These are phyloP conservation scores for Pygoscelis antarcticus DNA, from an alignment of 2,113 vertebrate genomes.

Conservation along the genomic window DNA sequence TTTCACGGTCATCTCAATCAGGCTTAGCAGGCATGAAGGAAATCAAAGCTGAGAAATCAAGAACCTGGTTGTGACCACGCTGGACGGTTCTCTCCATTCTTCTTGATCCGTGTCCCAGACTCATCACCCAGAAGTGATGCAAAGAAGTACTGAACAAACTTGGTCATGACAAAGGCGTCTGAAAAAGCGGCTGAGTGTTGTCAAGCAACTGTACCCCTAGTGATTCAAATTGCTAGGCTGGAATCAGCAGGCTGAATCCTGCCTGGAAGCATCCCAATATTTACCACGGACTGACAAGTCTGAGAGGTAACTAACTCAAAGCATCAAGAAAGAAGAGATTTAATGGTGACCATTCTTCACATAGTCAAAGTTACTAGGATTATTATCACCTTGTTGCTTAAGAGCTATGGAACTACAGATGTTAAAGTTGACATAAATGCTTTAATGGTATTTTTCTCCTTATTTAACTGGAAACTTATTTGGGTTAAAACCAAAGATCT, in stretches of 20 bases:
- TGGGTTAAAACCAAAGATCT: background rate
- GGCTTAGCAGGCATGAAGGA: background rate
- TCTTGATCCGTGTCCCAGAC: background rate
- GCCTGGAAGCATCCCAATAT: too few relatives aligned
- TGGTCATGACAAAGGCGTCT: background rate
- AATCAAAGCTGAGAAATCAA: background rate
- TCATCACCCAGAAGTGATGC: background rate
- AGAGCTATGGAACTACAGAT: background rate
- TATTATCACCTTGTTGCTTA: background rate
- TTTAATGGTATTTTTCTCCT: background rate
- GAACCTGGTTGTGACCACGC: background rate
- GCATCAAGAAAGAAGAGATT: background rate
- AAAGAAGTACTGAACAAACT: background rate
- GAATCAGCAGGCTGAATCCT: background rate
- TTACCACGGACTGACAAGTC: background rate
- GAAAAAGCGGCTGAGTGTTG: background rate
- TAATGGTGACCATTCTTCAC: background rate
- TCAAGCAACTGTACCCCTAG: background rate
- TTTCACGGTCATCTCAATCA: background rate
- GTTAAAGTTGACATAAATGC: background rate
- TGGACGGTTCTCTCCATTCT: background rate
- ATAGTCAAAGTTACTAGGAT: background rate
- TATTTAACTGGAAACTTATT: background rate
- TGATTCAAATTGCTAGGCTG: background rate
- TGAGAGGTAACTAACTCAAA: background rate